Evolutionary conservation across 2,113 vertebrate genomes (phyloP).

Genomic region (Phylloscopus whistleri): DNA sequence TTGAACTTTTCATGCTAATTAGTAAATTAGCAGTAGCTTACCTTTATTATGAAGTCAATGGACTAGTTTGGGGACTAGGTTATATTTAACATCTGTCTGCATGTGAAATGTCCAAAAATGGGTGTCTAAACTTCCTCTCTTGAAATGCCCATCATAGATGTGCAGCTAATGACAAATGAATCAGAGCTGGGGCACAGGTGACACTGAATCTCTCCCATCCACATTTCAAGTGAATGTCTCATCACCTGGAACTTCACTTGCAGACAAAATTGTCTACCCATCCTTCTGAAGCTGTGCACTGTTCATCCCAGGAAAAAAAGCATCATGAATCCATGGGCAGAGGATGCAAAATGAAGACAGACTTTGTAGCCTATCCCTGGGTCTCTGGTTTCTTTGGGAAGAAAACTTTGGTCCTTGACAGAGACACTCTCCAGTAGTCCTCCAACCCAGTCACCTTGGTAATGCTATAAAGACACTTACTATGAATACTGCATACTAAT

Average conservation of each 20-base stretch:
- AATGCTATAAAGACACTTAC: background rate
- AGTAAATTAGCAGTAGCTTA: background rate
- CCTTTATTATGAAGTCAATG: background rate
- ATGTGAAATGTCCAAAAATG: background rate
- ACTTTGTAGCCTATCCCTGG: background rate
- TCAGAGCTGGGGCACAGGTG: background rate
- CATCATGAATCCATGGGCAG: background rate
- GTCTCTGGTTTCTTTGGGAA: background rate
- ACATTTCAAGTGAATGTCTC: background rate
- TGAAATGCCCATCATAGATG: background rate
- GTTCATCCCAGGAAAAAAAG: rapidly evolving
- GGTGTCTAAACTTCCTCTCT: background rate
- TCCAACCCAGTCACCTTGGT: background rate
- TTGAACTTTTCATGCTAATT: background rate
- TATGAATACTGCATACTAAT: background rate
- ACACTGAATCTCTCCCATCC: background rate
- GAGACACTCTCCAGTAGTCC: background rate
- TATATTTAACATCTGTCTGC: background rate
- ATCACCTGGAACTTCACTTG: background rate
- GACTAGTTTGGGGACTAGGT: background rate
- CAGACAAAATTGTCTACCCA: background rate
- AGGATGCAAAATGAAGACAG: background rate
- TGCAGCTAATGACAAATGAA: background rate
- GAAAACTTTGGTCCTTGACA: background rate
- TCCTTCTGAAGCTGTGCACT: background rate